Evolutionary conservation across 92 coral and sea anemone genomes (phyloP), one percentile per base, ranked within the genome.

Genomic region (Heteractis magnifica): DNA sequence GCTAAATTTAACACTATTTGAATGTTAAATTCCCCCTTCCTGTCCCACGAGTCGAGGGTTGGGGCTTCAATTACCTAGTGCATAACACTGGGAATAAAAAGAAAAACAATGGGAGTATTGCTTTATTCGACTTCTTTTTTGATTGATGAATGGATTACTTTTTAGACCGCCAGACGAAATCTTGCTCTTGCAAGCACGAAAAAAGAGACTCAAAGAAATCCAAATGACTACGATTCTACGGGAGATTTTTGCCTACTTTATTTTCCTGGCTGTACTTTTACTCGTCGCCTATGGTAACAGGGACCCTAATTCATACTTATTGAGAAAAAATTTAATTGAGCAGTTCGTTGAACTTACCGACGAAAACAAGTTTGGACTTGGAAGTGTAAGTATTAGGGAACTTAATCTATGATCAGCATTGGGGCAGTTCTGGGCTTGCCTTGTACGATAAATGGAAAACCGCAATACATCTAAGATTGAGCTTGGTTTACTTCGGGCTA

Each of bases 281-380:
- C 72, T 88, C 60, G 95, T 91, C 76, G 94, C 98, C 77, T 92
- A 93, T 82, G 94, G 93, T 87, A 94, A 95, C 90, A 88, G 92
- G 55, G 98, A 95, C 62, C 87, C 95, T 49, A 83, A 91, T 51
- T 79, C 91, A 13, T 95, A 87, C 91, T 88, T 95, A 13, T 52
- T 95, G 87, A 85, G 88, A 82, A 93, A 95, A 75, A 79, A 92
- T 18, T 87, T 95, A 73, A 26, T 59, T 11, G 92, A 95, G 70
- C 81, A 82, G 56, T 93, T 95, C 77, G 95, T 91, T 3, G 77
- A 56, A 12, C 85, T 87, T 86, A 7, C 87, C 5, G 92, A 89
- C 58, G 83, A 83, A 4, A 51, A 62, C n/a, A 65, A 82, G 48
- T 84, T 93, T 71, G 85, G 88, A 26, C 91, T 95, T 15, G 81